A percentile compares a stretch with the other conserved stretches of the same genome.
Evolutionary conservation across 2,888 invertebrate species (phyloP).

Genomic region (Blastobasis adustella): DNA sequence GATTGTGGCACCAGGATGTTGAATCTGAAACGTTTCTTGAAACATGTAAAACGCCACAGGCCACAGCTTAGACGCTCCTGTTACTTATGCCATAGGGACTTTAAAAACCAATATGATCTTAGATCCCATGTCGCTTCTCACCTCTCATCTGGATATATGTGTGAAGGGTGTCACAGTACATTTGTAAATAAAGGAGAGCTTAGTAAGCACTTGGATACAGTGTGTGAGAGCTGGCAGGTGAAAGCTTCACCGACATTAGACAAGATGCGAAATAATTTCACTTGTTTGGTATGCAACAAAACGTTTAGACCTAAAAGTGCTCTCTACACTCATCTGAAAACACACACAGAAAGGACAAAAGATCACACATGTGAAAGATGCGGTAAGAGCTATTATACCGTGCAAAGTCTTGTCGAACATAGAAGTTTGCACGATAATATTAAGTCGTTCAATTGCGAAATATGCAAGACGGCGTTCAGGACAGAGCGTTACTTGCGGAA

Average conservation of each 20-base stretch:
- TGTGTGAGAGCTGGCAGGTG: constrained; percentile 27
- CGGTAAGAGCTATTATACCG: constrained; percentile 14
- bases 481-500: constrained; percentile 26
- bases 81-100: constrained; percentile 37
- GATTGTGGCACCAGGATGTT: constrained; percentile 67
- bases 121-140: constrained; percentile 29
- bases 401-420: constrained; percentile 35
- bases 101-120: constrained; percentile 22
- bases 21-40: constrained; percentile 36
- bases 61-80: constrained; percentile 69
- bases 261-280: constrained; percentile 23
- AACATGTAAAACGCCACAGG: constrained; percentile 76
- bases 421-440: constrained; percentile 40
- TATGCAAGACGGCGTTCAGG: constrained; percentile 47
- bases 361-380: constrained; percentile 46
- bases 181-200: constrained; percentile 33
- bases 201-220: constrained; percentile 30
- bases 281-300: constrained; percentile 45
- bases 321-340: constrained; percentile 68
- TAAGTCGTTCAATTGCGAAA: constrained; percentile 46
- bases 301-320: constrained; percentile 34
- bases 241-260: constrained; percentile 21
- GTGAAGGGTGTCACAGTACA: constrained; percentile 41
- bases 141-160: constrained; percentile 26
- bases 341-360: constrained; percentile 67